Evolutionary conservation across 2,888 invertebrate species (phyloP).

Genomic region (Caenorhabditis sulstoni): DNA sequence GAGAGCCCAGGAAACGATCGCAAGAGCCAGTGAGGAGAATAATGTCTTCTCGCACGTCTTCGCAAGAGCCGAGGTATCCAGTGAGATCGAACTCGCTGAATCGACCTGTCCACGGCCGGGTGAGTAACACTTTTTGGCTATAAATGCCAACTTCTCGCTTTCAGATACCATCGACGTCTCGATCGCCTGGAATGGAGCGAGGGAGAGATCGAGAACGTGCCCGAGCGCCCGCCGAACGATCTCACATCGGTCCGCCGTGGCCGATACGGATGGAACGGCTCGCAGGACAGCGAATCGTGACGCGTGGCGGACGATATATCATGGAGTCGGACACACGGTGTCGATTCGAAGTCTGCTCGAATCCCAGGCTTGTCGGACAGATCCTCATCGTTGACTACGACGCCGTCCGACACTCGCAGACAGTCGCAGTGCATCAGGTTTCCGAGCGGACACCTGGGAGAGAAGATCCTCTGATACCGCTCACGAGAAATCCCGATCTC

Average conservation of each 20-base stretch:
- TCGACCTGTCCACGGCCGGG: slow-evolving; percentile 7
- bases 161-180: slow-evolving; percentile 15
- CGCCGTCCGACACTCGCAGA: slow-evolving; percentile 17
- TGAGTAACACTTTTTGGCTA: not conserved
- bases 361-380: slow-evolving; percentile 21
- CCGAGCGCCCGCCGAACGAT: not conserved
- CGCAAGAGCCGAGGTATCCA: slow-evolving; percentile 4
- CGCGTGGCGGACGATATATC: slow-evolving; percentile 54
- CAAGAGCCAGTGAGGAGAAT: slow-evolving; percentile 22
- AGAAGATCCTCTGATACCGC: slow-evolving; percentile 31
- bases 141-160: not conserved
- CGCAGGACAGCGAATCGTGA: slow-evolving; percentile 39
- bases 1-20: slow-evolving; percentile 10
- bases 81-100: slow-evolving; percentile 6
- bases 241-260: slow-evolving; percentile 6
- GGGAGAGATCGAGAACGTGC: slow-evolving; percentile 12
- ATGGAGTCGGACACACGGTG: slow-evolving; percentile 42
- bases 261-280: slow-evolving; percentile 40
- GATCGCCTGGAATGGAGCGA: not conserved
- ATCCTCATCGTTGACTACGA: slow-evolving; percentile 45
- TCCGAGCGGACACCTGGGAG: slow-evolving; percentile 7
- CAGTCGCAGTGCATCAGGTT: slow-evolving; percentile 47
- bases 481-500: slow-evolving; percentile 20
- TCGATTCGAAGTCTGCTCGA: slow-evolving; percentile 51
- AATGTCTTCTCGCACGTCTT: not conserved